phyloP scores from a whole-genome alignment of 2,888 invertebrate genomes.

The Tipula vernalis region DNA sequence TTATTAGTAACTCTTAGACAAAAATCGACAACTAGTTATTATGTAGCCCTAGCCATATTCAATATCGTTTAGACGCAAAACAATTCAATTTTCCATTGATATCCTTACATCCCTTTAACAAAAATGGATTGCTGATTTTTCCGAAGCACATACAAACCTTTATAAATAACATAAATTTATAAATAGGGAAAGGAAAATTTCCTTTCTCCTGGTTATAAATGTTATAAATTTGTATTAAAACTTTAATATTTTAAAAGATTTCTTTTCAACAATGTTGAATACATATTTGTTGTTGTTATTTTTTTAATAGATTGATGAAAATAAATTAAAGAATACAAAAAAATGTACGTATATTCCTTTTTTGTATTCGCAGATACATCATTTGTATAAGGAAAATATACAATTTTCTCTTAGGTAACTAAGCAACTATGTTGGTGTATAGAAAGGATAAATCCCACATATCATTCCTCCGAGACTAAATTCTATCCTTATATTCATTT shows the following conservation, averaged over 20 bases:
- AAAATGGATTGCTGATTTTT: neutral
- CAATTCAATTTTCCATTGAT: neutral
- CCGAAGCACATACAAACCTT: neutral
- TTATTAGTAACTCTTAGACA: neutral
- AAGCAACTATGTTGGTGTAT: neutral
- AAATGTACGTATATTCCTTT: neutral
- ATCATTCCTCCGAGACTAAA: neutral
- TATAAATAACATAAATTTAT: neutral
- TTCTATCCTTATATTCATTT: neutral
- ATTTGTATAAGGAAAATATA: neutral
- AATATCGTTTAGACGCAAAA: neutral
- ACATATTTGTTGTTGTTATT: neutral
- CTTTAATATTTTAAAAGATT: neutral
- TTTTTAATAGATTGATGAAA: neutral
- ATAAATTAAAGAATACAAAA: neutral
- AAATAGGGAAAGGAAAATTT: neutral
- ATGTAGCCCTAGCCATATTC: neutral
- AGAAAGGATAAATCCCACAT: neutral
- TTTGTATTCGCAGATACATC: neutral
- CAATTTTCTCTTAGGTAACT: neutral
- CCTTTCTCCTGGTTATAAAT: neutral
- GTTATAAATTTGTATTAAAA: neutral
- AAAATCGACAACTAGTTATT: neutral
- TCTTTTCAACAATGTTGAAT: neutral
- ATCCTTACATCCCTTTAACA: neutral